Conservation (phyloP, 2,888 invertebrate genomes). For the Nomada ruficornis region DNA sequence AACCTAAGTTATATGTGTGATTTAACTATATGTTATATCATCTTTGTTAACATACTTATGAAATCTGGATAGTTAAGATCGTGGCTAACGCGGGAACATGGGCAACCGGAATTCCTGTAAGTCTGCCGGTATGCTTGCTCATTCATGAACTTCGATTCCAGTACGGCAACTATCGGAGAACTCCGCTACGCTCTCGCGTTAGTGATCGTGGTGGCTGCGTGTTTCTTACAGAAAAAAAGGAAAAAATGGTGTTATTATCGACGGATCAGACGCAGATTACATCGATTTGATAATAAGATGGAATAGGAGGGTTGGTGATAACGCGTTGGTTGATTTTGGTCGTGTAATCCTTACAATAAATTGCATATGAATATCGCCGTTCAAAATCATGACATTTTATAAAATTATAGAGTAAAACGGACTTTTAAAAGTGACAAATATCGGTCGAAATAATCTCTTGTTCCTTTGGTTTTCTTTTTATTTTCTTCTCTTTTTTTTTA, state of each 20-base stretch:
- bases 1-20: slow-evolving; percentile 69
- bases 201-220: slow-evolving; percentile 43
- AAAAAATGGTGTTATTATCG: slow-evolving; percentile 47
- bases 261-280: slow-evolving; percentile 53
- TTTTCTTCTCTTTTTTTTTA: not conserved
- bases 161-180: not conserved
- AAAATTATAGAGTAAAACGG: slow-evolving; percentile 51
- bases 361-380: slow-evolving; percentile 41
- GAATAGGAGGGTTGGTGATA: slow-evolving; percentile 38
- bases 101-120: not conserved
- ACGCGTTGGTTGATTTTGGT: slow-evolving; percentile 42
- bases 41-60: slow-evolving; percentile 58
- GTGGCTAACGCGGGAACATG: slow-evolving; percentile 41
- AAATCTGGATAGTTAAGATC: slow-evolving; percentile 54
- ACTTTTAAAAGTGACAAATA: slow-evolving; percentile 36
- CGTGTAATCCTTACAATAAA: slow-evolving; percentile 44
- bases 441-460: slow-evolving; percentile 42
- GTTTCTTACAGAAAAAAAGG: slow-evolving; percentile 23
- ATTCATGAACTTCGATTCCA: not conserved
- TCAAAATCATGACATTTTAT: slow-evolving; percentile 32
- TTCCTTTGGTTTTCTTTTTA: not conserved
- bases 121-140: not conserved
- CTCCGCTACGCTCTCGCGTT: slow-evolving; percentile 34
- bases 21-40: slow-evolving; percentile 64
- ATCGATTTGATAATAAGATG: slow-evolving; percentile 39